Percentiles rank a stretch among this genome's conserved stretches.
phyloP scores from a whole-genome alignment of 2,113 vertebrate species.

The Centropus bengalensis region DNA sequence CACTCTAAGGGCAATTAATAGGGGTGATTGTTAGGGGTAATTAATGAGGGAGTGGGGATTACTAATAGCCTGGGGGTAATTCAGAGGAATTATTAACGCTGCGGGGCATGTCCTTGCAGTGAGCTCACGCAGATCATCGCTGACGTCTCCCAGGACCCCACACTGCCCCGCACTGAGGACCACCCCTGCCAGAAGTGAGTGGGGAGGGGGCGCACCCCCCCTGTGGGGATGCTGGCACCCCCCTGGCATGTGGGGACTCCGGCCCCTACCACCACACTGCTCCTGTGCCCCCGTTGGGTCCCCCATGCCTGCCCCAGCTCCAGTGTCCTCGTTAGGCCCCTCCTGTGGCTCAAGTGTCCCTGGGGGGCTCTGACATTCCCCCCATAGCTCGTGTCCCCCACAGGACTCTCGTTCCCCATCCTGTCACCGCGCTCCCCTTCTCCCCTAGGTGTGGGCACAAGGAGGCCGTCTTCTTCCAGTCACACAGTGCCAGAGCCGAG shows the following conservation, averaged over 20 bases:
- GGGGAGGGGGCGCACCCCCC: rapidly evolving
- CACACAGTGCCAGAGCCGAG: constrained; percentile 94
- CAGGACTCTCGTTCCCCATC: not conserved
- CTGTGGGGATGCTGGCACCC: not conserved
- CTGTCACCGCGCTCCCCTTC: not conserved
- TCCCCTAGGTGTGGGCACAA: constrained; percentile 89
- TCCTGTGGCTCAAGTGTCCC: no score
- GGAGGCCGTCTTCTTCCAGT: constrained; percentile 95
- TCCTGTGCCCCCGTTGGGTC: not conserved
- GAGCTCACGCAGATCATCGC: constrained; percentile 95
- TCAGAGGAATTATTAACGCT: not conserved
- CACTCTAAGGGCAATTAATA: not conserved
- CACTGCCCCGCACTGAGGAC: constrained; percentile 90
- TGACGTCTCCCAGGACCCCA: constrained; percentile 93
- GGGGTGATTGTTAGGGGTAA: no score
- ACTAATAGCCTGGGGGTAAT: not conserved
- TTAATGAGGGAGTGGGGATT: not conserved
- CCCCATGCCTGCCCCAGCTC: no score
- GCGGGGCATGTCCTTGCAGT: not conserved
- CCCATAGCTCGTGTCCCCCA: not conserved
- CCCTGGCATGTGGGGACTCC: not conserved
- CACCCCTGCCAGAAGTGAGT: constrained; percentile 92
- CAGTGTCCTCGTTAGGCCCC: no score
- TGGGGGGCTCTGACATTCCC: not conserved
- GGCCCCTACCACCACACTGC: no score